These are phyloP conservation scores for Syrphus vitripennis DNA, from an alignment of 2,888 invertebrate species.

Conservation along the genomic window DNA sequence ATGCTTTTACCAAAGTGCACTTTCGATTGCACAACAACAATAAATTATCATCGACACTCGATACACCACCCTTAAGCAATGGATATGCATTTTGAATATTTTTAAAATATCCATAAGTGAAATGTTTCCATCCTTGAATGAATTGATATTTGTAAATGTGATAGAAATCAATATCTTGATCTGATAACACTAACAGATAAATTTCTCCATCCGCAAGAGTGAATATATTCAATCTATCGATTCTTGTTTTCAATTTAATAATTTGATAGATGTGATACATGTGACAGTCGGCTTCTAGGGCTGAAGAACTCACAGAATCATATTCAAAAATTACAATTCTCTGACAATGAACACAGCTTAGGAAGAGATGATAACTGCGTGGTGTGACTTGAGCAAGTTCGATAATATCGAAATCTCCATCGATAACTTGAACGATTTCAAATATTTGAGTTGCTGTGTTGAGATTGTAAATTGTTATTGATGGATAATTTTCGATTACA, in stretches of 20 bases:
- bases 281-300: constrained; percentile 19
- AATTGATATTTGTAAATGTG: constrained; percentile 75
- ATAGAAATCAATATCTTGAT: constrained; percentile 74
- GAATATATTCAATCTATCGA: constrained; percentile 75
- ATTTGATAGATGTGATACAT: constrained; percentile 75
- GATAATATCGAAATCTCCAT: constrained; percentile 77
- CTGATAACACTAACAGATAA: constrained; percentile 75
- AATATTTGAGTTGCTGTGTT: constrained; percentile 72
- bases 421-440: constrained; percentile 75
- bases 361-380: constrained; percentile 74
- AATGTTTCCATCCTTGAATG: constrained; percentile 77
- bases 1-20: constrained; percentile 74
- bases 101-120: constrained; percentile 75
- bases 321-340: constrained; percentile 74
- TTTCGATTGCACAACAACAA: constrained; percentile 74
- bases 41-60: constrained; percentile 54
- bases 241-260: constrained; percentile 74
- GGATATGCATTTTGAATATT: constrained; percentile 76
- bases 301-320: background rate
- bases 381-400: constrained; percentile 70
- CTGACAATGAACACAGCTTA: constrained; percentile 76
- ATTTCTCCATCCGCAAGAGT: constrained; percentile 70
- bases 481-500: constrained; percentile 72
- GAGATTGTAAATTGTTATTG: constrained; percentile 74
- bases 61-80: constrained; percentile 52